Base-by-base conservation (phyloP, 2,888 invertebrate species). In the Andrena bicolor region DNA sequence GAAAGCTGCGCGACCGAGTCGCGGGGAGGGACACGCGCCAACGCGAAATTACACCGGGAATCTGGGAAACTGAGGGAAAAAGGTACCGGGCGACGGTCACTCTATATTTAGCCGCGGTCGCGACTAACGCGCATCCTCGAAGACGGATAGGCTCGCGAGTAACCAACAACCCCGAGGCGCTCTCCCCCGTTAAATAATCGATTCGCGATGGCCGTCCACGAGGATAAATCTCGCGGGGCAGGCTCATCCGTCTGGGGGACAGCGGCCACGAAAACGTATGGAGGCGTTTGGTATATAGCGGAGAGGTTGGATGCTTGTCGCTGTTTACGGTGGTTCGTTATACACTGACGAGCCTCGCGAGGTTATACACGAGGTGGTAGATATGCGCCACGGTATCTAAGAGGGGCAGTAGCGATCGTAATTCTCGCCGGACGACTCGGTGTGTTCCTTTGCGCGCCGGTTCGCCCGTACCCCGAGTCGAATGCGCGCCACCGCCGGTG, bases 331-430 rank as follows among this genome's bases (percentile, higher is more conserved):
- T 82, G 87, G 88, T 91, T 91, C 89, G 90, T 91, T 90, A 89
- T 89, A 86, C 87, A 79, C 86, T 86, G 88, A 90, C 86, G 86
- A 89, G 86, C 84, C 82, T 87, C 79, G 84, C 87, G 86, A 87
- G 75, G 86, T 84, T 88, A 88, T 89, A 87, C 56, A 56, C 83
- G 87, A 89, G 88, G 89, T 89, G 88, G 89, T 86, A 83, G 86
- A 88, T 88, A 89, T 88, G 84, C 88, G 76, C 85, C 84, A 75
- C 85, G 83, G 88, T 87, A 88, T 89, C 91, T 91, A 90, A 92
- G 90, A 90, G 90, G 87, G 89, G 89, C 90, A 90, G 91, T 91
- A 91, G 91, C 91, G 86, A 78, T 87, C 90, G 88, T 91, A 91
- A 90, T 88, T 91, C 86, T 86, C 79, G 48, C 69, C 35, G 68